Percentiles rank a stretch among this genome's conserved stretches.
phyloP scores from a whole-genome alignment of 2,113 vertebrate genomes.

The Spea bombifrons region DNA sequence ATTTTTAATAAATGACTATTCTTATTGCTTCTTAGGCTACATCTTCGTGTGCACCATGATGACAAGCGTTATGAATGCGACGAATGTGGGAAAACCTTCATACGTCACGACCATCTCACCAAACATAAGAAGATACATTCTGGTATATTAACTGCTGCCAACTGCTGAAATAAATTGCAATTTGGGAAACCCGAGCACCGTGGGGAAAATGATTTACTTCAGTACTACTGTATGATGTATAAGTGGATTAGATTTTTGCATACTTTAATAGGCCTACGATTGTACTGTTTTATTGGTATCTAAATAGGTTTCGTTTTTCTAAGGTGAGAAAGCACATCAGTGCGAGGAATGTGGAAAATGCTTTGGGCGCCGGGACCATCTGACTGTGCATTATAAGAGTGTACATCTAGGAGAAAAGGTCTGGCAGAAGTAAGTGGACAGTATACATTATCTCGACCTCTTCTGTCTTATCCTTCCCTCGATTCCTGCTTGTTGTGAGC shows the following conservation, averaged over 20 bases:
- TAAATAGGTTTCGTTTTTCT: slow-evolving; percentile 24
- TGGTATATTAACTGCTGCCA: slow-evolving; percentile 66
- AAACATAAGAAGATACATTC: slow-evolving; percentile 98
- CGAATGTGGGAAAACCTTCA: slow-evolving; percentile 96
- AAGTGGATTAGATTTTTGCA: no score
- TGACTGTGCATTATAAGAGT: slow-evolving; percentile 94
- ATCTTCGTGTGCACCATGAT: slow-evolving; percentile 91
- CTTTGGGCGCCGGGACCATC: slow-evolving; percentile 91
- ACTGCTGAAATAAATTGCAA: no score
- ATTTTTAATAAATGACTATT: background rate
- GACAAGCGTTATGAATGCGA: slow-evolving; percentile 97
- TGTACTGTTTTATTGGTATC: background rate
- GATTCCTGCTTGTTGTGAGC: background rate
- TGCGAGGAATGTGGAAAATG: slow-evolving; percentile 98
- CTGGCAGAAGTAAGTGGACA: slow-evolving; percentile 88
- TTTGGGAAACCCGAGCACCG: no score
- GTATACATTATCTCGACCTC: background rate
- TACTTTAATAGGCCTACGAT: no score
- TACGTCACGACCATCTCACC: slow-evolving; percentile 94
- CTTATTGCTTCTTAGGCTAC: slow-evolving; percentile 70
- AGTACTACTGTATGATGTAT: no score
- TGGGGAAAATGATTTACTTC: no score
- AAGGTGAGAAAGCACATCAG: slow-evolving; percentile 95
- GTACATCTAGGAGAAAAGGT: slow-evolving; percentile 96
- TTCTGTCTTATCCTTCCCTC: no score